Evolutionary conservation across 2,888 invertebrate species (phyloP).

Genomic region (Melieria omissa): DNA sequence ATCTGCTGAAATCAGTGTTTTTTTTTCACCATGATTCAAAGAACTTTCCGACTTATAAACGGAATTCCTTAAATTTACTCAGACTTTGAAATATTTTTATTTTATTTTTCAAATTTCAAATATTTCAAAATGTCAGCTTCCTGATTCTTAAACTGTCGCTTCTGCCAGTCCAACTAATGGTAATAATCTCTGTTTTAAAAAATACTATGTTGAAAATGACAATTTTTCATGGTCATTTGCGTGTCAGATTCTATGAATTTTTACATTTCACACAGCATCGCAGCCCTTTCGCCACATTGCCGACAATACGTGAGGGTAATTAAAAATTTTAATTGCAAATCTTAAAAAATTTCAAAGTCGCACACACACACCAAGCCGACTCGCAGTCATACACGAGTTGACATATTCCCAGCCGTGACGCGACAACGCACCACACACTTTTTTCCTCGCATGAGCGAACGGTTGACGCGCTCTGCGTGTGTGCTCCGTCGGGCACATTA

Average conservation of each 20-base stretch:
- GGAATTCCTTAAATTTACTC: too few species aligned
- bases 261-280: not conserved
- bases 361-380: not conserved
- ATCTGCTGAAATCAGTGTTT: too few species aligned
- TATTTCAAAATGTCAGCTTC: too few species aligned
- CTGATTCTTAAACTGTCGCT: too few species aligned
- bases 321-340: slow-evolving; percentile 56
- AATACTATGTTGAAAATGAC: not conserved
- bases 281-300: not conserved
- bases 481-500: not conserved
- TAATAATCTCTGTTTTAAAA: not conserved
- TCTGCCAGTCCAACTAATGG: too few species aligned
- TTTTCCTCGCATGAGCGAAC: too few species aligned
- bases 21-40: too few species aligned
- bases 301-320: slow-evolving; percentile 43
- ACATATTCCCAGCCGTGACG: too few species aligned
- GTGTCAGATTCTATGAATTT: not conserved
- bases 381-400: not conserved
- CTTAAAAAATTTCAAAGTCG: slow-evolving; percentile 44
- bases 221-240: slow-evolving; percentile 49
- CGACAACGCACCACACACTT: not conserved
- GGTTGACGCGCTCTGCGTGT: not conserved
- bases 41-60: too few species aligned
- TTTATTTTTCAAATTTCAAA: too few species aligned
- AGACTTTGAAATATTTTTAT: too few species aligned